Evolutionary conservation across 2,113 vertebrate species (phyloP).

Genomic region (Myrmecophaga tridactyla): DNA sequence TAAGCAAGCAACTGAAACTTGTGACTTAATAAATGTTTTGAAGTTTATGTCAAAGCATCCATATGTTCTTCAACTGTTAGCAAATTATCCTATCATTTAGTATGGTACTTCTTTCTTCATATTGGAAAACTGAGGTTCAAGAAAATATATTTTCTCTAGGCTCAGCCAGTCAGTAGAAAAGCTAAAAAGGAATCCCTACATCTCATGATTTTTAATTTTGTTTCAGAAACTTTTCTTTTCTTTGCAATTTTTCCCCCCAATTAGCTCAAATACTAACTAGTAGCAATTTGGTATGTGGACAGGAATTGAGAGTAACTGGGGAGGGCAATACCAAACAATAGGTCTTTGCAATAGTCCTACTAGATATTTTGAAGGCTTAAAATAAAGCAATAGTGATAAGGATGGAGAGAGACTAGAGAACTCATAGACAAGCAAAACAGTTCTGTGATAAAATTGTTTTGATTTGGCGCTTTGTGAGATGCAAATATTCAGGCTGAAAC

Average conservation of each 20-base stretch:
- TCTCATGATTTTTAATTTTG: background rate
- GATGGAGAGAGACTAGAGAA: background rate
- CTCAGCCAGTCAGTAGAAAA: background rate
- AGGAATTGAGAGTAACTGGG: background rate
- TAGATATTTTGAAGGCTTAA: background rate
- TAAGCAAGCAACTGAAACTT: background rate
- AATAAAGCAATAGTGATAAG: background rate
- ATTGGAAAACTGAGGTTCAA: background rate
- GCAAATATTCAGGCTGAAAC: background rate
- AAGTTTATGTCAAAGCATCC: background rate
- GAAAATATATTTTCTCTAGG: background rate
- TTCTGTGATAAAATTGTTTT: background rate
- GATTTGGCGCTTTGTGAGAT: background rate
- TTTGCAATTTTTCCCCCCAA: background rate
- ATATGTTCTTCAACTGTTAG: background rate
- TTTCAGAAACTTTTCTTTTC: background rate
- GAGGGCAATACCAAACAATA: background rate
- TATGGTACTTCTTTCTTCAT: background rate
- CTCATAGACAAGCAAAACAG: background rate
- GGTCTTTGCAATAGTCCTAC: background rate
- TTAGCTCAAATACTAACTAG: background rate
- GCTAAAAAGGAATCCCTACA: background rate
- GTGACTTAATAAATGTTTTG: conserved; percentile 13
- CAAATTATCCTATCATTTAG: background rate
- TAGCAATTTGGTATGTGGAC: background rate